Conservation (phyloP, 2,888 invertebrate species). For the Notodonta ziczac region DNA sequence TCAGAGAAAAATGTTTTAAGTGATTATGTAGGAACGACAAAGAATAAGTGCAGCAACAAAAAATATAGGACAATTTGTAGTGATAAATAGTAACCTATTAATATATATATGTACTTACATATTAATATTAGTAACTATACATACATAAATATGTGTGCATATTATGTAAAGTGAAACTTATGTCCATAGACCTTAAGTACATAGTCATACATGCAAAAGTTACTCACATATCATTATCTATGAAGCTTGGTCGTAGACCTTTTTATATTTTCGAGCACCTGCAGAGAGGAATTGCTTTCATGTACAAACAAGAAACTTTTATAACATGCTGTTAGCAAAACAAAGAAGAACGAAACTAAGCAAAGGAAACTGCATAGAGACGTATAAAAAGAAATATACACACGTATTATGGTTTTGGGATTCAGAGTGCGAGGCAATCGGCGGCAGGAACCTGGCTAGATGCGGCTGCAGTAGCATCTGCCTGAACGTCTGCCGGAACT, state of each 20-base stretch:
- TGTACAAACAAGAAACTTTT: constrained; percentile 33
- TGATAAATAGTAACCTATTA: too few species aligned
- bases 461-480: constrained; percentile 88
- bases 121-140: too few species aligned
- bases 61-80: too few species aligned
- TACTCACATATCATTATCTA: constrained; percentile 62
- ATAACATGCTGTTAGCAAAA: constrained; percentile 10
- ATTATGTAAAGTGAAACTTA: constrained; percentile 6
- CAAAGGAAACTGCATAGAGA: constrained; percentile 9
- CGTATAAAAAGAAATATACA: constrained; percentile 2
- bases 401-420: constrained; percentile 87
- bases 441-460: constrained; percentile 84
- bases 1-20: too few species aligned
- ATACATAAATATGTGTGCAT: too few species aligned
- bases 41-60: too few species aligned
- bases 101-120: too few species aligned
- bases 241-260: constrained; percentile 65
- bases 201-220: constrained; percentile 25
- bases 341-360: constrained; percentile 27
- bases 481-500: constrained; percentile 93
- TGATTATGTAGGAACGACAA: too few species aligned
- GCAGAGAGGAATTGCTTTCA: constrained; percentile 60
- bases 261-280: constrained; percentile 77
- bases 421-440: constrained; percentile 85
- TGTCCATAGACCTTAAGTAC: not conserved